Percentiles rank a stretch among this genome's conserved stretches.
Evolutionary conservation across 2,113 vertebrate genomes (phyloP).

Genomic region (Heliornis fulica): DNA sequence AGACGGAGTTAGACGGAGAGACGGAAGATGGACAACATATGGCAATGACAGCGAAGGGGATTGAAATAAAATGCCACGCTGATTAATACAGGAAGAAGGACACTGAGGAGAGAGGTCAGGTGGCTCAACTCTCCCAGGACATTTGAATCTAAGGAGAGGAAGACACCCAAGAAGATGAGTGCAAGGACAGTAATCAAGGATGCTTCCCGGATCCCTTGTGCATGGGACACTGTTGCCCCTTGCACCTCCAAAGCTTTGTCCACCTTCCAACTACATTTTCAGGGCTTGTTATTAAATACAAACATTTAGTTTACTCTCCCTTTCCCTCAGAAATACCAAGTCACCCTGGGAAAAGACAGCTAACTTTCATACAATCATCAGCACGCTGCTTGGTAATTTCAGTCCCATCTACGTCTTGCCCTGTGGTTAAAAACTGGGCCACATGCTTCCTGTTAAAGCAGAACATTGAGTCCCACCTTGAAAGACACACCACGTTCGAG

Average conservation of each 20-base stretch:
- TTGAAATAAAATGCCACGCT: background rate
- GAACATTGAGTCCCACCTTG: background rate
- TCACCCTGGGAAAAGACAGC: background rate
- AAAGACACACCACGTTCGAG: background rate
- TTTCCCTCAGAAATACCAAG: background rate
- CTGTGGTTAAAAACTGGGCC: background rate
- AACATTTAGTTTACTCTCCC: background rate
- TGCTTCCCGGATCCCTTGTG: background rate
- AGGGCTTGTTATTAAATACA: background rate
- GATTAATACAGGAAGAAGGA: background rate
- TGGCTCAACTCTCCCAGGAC: background rate
- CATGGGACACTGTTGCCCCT: fast-evolving
- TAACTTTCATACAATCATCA: background rate
- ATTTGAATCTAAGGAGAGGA: background rate
- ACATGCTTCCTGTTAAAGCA: background rate
- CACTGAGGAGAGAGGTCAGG: background rate
- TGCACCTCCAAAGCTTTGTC: background rate
- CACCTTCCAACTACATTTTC: background rate
- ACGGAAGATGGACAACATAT: background rate
- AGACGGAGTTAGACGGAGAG: background rate
- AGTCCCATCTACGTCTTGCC: background rate
- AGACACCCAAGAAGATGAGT: background rate
- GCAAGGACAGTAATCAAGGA: background rate
- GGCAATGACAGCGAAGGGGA: background rate
- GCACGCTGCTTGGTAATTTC: background rate